phyloP scores from a whole-genome alignment of 2,113 vertebrate genomes.

The Paracanthobrama guichenoti region DNA sequence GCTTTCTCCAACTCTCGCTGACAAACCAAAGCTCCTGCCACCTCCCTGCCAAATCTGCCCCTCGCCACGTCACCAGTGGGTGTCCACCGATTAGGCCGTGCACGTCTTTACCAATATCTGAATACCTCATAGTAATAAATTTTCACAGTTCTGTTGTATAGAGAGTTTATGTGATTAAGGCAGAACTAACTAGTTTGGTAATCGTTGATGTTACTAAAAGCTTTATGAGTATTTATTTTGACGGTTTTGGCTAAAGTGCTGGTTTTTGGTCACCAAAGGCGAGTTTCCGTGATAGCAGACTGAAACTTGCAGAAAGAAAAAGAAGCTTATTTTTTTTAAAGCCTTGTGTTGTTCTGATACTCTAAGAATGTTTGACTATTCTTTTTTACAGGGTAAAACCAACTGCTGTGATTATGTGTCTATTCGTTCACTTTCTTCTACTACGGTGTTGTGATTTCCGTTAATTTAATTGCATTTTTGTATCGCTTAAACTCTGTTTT shows the following conservation, averaged over 20 bases:
- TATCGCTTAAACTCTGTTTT: constrained; percentile 87
- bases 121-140: constrained; percentile 99
- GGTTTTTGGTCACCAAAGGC: constrained; percentile 81
- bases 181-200: constrained; percentile 92
- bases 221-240: constrained; percentile 96
- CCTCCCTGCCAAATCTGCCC: constrained; percentile 64
- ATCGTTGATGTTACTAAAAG: constrained; percentile 90
- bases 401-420: constrained; percentile 92
- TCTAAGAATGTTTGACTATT: constrained; percentile 81
- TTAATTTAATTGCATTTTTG: constrained; percentile 91
- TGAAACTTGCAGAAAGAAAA: constrained; percentile 80
- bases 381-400: constrained; percentile 98
- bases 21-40: constrained; percentile 90
- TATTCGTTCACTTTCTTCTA: constrained; percentile 81
- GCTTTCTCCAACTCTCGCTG: constrained; percentile 83
- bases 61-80: constrained; percentile 68
- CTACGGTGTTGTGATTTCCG: constrained; percentile 86
- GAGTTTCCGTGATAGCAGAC: constrained; percentile 78
- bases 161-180: constrained; percentile 93
- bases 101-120: constrained; percentile 93
- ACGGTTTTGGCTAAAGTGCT: constrained; percentile 79
- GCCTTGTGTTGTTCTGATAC: constrained; percentile 77
- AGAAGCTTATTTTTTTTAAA: constrained; percentile 80
- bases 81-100: constrained; percentile 87
- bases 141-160: constrained; percentile 95